Evolutionary conservation across 2,797 vertebrate species (phyloP).

Genomic region (Pygocentrus nattereri): DNA sequence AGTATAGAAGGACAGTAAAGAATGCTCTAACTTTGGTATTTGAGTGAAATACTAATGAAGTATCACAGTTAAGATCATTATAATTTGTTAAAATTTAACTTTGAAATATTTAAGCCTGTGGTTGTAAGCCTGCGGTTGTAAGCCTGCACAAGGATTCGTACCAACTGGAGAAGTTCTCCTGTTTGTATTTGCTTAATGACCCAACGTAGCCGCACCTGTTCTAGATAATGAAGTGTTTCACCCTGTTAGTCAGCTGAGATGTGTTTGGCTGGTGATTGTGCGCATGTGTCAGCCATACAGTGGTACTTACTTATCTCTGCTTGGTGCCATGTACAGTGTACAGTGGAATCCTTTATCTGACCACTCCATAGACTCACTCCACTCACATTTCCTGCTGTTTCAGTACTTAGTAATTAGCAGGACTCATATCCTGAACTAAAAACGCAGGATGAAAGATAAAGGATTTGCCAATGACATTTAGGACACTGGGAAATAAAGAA

Average conservation of each 20-base stretch:
- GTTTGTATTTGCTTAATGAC: constrained; percentile 31
- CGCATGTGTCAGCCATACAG: constrained; percentile 17
- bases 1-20: too few species aligned
- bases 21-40: too few species aligned
- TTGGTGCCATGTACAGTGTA: not conserved
- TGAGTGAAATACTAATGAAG: too few species aligned
- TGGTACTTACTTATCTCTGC: constrained; percentile 23
- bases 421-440: constrained; percentile 32
- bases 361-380: constrained; percentile 14
- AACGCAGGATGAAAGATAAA: constrained; percentile 18
- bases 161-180: not conserved
- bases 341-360: not conserved
- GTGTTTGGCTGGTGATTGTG: not conserved
- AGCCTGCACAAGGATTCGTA: not conserved
- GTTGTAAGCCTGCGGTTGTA: too few species aligned
- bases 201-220: constrained; percentile 7
- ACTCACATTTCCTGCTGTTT: constrained; percentile 18
- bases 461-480: constrained; percentile 20
- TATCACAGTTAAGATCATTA: too few species aligned
- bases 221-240: not conserved
- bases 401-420: constrained; percentile 11
- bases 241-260: constrained; percentile 1
- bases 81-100: not conserved
- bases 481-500: not conserved
- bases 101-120: too few species aligned